Base-by-base conservation (phyloP, 2,888 invertebrate genomes). In the Melinaea menophilus region DNA sequence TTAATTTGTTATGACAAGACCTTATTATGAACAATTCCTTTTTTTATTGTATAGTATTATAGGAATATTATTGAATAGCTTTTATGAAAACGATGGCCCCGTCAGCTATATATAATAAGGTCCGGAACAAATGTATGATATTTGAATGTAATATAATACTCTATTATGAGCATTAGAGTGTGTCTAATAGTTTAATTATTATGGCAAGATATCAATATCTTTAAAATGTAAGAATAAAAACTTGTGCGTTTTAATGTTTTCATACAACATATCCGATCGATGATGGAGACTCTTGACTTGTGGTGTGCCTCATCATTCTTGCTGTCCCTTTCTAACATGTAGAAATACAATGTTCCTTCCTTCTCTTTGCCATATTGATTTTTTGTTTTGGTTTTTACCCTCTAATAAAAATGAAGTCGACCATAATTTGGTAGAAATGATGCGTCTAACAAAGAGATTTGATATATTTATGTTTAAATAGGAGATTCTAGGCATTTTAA, bases 1-100 rank as follows among this genome's bases (percentile, higher is more conserved):
- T 81, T 90, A 83, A 91, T 90, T 80, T 84, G 85, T 89, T 90
- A 80, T 88, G 91, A 88, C 91, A 90, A 81, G 82, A 75, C 82
- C 79, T 79, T 81, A 84, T 84, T 84, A 80, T 82, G 68, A 73
- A 72, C 71, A 73, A 76, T 79, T 72, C 79, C 71, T 75, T 79
- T 78, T 51, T 72, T 73, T 22, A 22, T 22, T 68, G 64, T 73
- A 63, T 61, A 72, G 68, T 71, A 59, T 68, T 59, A 61, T 63
- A 37, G 56, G 67, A 54, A 70, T 71, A 65, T 63, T 64, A 62
- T 61, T 62, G 55, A 64, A 62, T 65, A 59, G 57, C 72, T 69
- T 61, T 41, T 37, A 54, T 45, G 61, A 59, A 60, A 7, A 46
- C 66, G 68, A 54, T 51, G 51, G 51, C 51, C 37, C 51, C 31